Evolutionary conservation across 2,113 vertebrate genomes (phyloP), one percentile per base, ranked within the genome.

Genomic region (Menidia beryllina): DNA sequence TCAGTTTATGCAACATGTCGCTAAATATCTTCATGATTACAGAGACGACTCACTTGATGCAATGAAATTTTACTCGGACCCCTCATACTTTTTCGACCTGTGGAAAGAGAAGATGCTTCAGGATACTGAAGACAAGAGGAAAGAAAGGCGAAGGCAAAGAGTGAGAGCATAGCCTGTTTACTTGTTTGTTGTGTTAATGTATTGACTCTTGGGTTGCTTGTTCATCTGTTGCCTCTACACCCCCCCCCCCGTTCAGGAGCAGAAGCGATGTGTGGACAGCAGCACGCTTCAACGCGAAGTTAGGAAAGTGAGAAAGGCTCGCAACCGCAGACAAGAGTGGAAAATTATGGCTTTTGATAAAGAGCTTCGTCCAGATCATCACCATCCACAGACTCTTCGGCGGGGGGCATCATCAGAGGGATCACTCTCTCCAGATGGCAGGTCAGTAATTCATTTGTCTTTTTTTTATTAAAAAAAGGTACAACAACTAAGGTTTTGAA

Each of bases 61-160:
- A 7, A 93, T 98, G 88, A 97, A 95, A 65, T 98, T 97, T 89
- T 98, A 99, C 86, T 97, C 97, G 0, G 96, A 98, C 91, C 97
- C 97, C 5, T 98, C 96, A 0, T 98, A 98, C 91, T 99, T 98
- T 90, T 99, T 99, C 87, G 95, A 98, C 85, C 92, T 99, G 75
- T 99, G 97, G 97, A 99, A 96, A 89, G 96, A 99, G 88, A 98
- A 97, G 90, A 99, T 99, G 96, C 92, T 99, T 45, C 96, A 97
- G 84, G 97, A 98, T 91, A 99, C 96, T 1, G 97, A 99, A 89
- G 95, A 98, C 43, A 99, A 97, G 81, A 94, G 96, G 69, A 98
- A 96, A 88, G 97, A 97, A 80, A 89, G 83, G 54, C 71, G 90
- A 50, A 90, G 84, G 55, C 91, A 93, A 39, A 88, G 91, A 71